These are phyloP conservation scores for Nephotettix cincticeps DNA, from an alignment of 1,140 invertebrate species.

Conservation along the genomic window DNA sequence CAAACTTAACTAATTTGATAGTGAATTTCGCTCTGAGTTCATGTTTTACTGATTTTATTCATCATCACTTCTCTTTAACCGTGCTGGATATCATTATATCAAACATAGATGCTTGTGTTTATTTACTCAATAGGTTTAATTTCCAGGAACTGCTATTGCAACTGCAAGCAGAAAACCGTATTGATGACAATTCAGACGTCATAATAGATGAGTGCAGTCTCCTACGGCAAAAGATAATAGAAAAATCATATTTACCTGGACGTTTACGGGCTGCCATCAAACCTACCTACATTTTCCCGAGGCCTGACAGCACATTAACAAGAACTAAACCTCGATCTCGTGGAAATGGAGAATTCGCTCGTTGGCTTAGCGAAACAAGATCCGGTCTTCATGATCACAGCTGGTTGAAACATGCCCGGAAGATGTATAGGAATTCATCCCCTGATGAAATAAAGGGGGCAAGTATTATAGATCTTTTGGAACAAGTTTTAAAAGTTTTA, in stretches of 20 bases:
- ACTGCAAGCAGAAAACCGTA: constrained; percentile 24
- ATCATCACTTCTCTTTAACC: not conserved
- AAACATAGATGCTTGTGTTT: not conserved
- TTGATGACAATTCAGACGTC: constrained; percentile 23
- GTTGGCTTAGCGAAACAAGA: constrained; percentile 31
- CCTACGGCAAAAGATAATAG: constrained; percentile 25
- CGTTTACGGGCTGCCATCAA: not conserved
- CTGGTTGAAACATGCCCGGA: constrained; percentile 30
- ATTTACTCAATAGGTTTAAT: not conserved
- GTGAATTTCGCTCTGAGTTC: not conserved
- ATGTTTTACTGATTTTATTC: not conserved
- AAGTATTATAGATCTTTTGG: not conserved
- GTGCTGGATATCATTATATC: constrained; percentile 1
- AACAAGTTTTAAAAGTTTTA: constrained; percentile 12
- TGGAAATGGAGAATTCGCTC: constrained; percentile 14
- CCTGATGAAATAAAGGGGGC: constrained; percentile 24
- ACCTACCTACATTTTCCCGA: not conserved
- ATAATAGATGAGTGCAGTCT: constrained; percentile 32
- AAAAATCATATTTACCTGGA: constrained; percentile 6
- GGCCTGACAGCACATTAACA: not conserved
- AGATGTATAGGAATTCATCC: constrained; percentile 15
- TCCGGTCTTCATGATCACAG: constrained; percentile 29
- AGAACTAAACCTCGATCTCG: not conserved
- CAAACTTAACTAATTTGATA: not conserved
- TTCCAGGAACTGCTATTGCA: constrained; percentile 22